phyloP scores from a whole-genome alignment of 2,888 invertebrate genomes.

The Lycocerus yunnanus region DNA sequence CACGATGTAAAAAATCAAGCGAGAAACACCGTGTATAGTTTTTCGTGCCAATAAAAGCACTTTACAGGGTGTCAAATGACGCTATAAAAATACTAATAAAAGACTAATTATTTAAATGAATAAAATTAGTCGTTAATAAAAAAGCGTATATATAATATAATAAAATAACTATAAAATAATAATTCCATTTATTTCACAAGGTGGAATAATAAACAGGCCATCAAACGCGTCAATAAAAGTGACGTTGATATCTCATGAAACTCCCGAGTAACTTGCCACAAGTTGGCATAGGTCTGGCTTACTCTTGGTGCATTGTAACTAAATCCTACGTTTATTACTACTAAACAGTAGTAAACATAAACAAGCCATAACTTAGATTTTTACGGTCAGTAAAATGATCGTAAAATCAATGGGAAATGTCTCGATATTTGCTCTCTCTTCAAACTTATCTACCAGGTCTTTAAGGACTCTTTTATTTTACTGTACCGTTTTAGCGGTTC shows the following conservation, averaged over 20 bases:
- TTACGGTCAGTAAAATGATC: constrained; percentile 56
- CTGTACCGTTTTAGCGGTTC: constrained; percentile 40
- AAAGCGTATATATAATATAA: constrained; percentile 41
- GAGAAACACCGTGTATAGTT: too few relatives aligned
- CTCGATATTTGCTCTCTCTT: constrained; percentile 28
- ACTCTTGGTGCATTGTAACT: constrained; percentile 39
- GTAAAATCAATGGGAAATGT: constrained; percentile 55
- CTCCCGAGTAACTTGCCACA: constrained; percentile 44
- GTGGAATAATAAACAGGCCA: constrained; percentile 55
- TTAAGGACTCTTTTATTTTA: constrained; percentile 37
- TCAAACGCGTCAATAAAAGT: constrained; percentile 54
- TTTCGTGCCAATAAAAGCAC: not conserved
- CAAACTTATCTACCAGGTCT: constrained; percentile 30
- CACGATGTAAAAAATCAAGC: too few relatives aligned
- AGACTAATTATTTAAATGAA: constrained; percentile 35
- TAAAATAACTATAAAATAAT: constrained; percentile 49
- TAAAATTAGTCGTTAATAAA: constrained; percentile 36
- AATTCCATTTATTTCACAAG: constrained; percentile 50
- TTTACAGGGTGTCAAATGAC: not conserved
- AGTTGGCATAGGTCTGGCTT: constrained; percentile 52
- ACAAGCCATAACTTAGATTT: constrained; percentile 58
- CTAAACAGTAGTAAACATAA: constrained; percentile 57
- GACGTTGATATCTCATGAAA: constrained; percentile 51
- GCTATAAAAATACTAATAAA: constrained; percentile 11
- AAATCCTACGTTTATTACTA: constrained; percentile 55